Evolutionary conservation across 2,113 vertebrate species (phyloP).

Genomic region (Cacatua alba): DNA sequence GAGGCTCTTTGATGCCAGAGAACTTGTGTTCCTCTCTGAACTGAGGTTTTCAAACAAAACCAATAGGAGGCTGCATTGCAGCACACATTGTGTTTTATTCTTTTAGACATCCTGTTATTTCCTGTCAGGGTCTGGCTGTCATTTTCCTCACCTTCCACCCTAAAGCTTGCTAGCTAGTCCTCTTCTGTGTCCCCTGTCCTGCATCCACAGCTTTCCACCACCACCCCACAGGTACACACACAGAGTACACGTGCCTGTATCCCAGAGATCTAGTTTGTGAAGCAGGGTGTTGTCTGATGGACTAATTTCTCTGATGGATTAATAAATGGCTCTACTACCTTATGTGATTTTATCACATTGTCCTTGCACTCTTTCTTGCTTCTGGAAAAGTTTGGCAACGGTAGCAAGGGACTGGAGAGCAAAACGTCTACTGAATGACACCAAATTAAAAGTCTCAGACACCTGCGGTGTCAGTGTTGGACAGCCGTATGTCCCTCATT

Average conservation of each 20-base stretch:
- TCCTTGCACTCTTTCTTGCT: neutral
- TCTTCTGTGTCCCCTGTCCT: neutral
- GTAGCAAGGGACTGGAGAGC: neutral
- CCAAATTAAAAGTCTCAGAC: slow-evolving; percentile 3
- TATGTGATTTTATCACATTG: slow-evolving; percentile 6
- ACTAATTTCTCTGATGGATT: neutral
- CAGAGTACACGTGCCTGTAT: neutral
- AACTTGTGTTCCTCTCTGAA: neutral
- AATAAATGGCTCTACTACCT: neutral
- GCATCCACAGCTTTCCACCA: neutral
- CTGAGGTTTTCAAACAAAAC: neutral
- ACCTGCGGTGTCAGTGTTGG: neutral
- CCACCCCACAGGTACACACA: too few species aligned
- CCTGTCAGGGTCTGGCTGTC: neutral
- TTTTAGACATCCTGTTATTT: neutral
- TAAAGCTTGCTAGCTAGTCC: neutral
- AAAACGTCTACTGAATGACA: slow-evolving; percentile 21
- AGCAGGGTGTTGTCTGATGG: neutral
- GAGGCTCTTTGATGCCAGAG: neutral
- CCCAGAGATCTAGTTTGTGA: neutral
- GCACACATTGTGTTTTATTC: neutral
- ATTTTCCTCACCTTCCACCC: neutral
- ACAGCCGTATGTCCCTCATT: slow-evolving; percentile 51
- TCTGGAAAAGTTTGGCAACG: neutral
- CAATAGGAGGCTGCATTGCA: neutral